Evolutionary conservation across 2,113 vertebrate species (phyloP).

Genomic region (Dermatemys mawii): DNA sequence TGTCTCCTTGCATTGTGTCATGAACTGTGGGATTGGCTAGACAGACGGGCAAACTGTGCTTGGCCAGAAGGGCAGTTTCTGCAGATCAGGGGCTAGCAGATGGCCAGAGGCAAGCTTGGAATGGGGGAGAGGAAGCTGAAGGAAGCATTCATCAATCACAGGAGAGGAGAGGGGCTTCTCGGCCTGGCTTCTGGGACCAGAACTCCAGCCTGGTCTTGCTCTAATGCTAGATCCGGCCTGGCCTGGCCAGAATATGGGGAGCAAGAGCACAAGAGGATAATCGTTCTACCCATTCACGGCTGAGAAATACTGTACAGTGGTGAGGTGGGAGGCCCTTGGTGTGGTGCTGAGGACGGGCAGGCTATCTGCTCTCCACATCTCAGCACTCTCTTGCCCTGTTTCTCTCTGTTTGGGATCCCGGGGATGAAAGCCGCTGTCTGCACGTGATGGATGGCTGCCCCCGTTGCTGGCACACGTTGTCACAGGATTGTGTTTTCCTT

Average conservation of each 20-base stretch:
- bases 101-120: background rate
- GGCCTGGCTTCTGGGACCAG: too few relatives aligned
- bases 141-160: background rate
- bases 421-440: background rate
- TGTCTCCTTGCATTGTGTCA: background rate
- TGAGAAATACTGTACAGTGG: background rate
- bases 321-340: too few relatives aligned
- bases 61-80: background rate
- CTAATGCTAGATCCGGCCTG: background rate
- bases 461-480: background rate
- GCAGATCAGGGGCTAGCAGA: background rate
- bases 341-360: background rate
- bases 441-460: background rate
- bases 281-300: background rate
- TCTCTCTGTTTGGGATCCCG: background rate
- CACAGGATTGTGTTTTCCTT: accelerated
- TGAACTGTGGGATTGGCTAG: too few relatives aligned
- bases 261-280: background rate
- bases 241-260: background rate
- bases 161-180: background rate
- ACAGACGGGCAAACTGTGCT: background rate
- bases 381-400: background rate
- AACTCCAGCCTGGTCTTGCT: background rate
- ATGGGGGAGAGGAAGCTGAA: background rate
- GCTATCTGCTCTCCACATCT: background rate